Conservation (phyloP, 2,113 vertebrate species). For the Orientallactaga bullata region DNA sequence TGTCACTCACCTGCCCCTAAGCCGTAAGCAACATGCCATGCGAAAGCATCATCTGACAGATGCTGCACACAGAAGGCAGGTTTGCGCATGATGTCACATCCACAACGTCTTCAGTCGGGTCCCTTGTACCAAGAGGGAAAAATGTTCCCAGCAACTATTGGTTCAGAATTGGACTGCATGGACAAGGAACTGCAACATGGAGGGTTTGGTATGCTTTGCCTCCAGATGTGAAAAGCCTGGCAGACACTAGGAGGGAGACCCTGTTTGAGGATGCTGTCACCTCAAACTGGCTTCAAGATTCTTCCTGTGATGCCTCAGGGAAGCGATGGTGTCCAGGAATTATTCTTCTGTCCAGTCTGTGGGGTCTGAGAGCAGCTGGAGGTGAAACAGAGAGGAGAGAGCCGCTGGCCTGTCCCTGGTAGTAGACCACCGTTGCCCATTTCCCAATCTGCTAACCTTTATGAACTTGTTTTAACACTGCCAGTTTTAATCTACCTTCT, state of each 20-base stretch:
- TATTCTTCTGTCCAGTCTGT: not conserved
- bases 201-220: not conserved
- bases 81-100: fast-evolving
- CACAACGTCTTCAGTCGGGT: fast-evolving
- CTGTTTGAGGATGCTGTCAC: fast-evolving
- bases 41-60: too few relatives aligned
- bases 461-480: not conserved
- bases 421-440: not conserved
- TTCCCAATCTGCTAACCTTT: slow-evolving; percentile 51
- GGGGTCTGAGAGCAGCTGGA: not conserved
- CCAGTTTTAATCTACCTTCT: not conserved
- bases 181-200: fast-evolving
- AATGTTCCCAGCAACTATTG: fast-evolving
- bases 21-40: not conserved
- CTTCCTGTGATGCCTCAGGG: not conserved
- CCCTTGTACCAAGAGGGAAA: not conserved
- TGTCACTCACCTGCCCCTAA: fast-evolving
- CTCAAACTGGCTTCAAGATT: not conserved
- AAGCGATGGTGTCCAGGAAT: not conserved
- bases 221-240: not conserved
- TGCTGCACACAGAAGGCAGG: not conserved
- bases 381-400: not conserved
- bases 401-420: fast-evolving
- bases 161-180: fast-evolving
- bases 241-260: not conserved